Base-by-base conservation (phyloP, 2,888 invertebrate species). In the Electrophaes corylata region DNA sequence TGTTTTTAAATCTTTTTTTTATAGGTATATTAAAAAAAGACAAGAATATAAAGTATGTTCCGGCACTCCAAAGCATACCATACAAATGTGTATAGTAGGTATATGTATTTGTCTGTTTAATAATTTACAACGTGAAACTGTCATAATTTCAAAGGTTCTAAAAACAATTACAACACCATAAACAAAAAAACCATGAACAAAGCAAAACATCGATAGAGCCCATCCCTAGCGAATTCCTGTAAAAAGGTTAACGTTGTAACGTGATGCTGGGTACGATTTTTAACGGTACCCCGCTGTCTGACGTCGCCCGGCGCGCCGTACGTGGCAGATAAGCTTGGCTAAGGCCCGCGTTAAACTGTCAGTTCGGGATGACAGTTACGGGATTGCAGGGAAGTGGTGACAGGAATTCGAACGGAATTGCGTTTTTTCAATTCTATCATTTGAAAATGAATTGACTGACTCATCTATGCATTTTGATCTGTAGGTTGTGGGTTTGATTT, bases 261-360 rank as follows among this genome's bases (percentile, higher is more conserved):
- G 71, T 78, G 80, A 81, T 72, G 74, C 71, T 78, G 76, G 73
- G 62, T 68, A 66, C 72, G 69, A 80, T 81, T 81, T 80, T 80
- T 81, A 81, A 78, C 78, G 60, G 68, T 61, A 69, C 55, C 72
- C 67, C 62, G 57, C 41, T 47, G 48, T 50, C 35, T 52, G 39
- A 23, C 41, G 14, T 2, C 50, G 37, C 51, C 47, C 31, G 16
- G n/a, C n/a, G n/a, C n/a, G n/a, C 33, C 41, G 43, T 43, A 40
- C 49, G 45, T 46, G 40, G 20, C 18, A 57, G 58, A 55, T 60
- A 55, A 60, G 47, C 55, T n/a, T 1, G 23, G 41, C 23, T 56
- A 48, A 55, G 40, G 60, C 55, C 33, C 3, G 55, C 46, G 29
- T 55, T 51, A 60, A 23, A 55, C 54, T 60, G 59, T 39, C 55